These are phyloP conservation scores for Saimiri boliviensis DNA, from an alignment of 2,113 vertebrate genomes.

Conservation along the genomic window DNA sequence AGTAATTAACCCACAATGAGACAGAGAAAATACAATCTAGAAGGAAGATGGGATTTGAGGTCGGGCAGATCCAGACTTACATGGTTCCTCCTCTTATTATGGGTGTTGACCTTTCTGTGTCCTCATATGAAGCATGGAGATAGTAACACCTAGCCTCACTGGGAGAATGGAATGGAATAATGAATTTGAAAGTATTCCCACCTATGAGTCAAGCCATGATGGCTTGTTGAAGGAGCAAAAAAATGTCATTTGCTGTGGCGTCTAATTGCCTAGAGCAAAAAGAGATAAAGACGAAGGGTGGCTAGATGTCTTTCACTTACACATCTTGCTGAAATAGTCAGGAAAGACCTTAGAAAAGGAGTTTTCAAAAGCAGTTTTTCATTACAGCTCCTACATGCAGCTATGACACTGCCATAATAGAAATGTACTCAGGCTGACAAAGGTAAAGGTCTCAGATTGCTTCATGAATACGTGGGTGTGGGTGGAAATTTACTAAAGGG, in stretches of 20 bases:
- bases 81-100: neutral
- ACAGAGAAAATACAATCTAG: neutral
- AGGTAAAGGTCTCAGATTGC: neutral
- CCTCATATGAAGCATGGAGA: neutral
- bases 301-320: neutral
- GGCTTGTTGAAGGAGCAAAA: neutral
- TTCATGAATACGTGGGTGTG: neutral
- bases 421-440: neutral
- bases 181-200: neutral
- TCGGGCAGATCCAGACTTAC: neutral
- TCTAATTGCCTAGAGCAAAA: neutral
- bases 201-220: neutral
- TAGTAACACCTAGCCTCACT: neutral
- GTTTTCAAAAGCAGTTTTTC: neutral
- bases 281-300: neutral
- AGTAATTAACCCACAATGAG: neutral
- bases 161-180: neutral
- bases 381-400: neutral
- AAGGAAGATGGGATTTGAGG: neutral
- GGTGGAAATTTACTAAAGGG: neutral
- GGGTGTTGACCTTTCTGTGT: neutral
- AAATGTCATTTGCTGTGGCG: accelerated
- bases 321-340: neutral
- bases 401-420: neutral
- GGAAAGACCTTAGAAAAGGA: neutral